Percentiles rank a stretch among this genome's conserved stretches.
These are phyloP conservation scores for Coregonus clupeaformis DNA, from an alignment of 2,113 vertebrate genomes.

Conservation along the genomic window DNA sequence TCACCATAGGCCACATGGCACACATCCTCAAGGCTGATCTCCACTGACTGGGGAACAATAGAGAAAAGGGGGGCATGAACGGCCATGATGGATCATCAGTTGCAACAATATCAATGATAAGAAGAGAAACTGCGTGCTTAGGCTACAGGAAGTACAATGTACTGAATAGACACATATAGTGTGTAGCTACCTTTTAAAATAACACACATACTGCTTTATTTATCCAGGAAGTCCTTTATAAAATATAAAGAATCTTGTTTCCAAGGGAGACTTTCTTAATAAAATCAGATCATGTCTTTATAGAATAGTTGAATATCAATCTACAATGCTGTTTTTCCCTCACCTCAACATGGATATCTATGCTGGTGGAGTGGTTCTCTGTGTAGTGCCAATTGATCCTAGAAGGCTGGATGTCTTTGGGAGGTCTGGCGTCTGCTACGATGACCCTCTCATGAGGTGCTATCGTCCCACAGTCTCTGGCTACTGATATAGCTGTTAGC, in stretches of 20 bases:
- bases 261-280: background rate
- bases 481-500: slow-evolving; percentile 94
- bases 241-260: background rate
- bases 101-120: background rate
- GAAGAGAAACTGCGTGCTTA: slow-evolving; percentile 39
- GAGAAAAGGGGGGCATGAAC: background rate
- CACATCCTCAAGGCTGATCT: slow-evolving; percentile 77
- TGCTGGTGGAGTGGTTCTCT: slow-evolving; percentile 68
- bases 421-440: slow-evolving; percentile 88
- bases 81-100: background rate
- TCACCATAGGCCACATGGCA: slow-evolving; percentile 57
- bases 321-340: background rate
- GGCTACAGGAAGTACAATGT: background rate
- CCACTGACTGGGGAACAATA: slow-evolving; percentile 72
- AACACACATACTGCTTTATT: background rate
- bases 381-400: slow-evolving; percentile 92
- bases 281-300: too few species aligned
- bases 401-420: slow-evolving; percentile 87
- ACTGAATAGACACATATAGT: background rate
- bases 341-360: slow-evolving; percentile 35
- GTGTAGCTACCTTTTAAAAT: background rate
- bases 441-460: slow-evolving; percentile 87
- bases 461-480: slow-evolving; percentile 94
- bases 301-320: too few species aligned
- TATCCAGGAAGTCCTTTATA: background rate